Evolutionary conservation across 2,797 vertebrate species (phyloP), one percentile per base, ranked within the genome.

Genomic region (Semaprochilodus insignis): DNA sequence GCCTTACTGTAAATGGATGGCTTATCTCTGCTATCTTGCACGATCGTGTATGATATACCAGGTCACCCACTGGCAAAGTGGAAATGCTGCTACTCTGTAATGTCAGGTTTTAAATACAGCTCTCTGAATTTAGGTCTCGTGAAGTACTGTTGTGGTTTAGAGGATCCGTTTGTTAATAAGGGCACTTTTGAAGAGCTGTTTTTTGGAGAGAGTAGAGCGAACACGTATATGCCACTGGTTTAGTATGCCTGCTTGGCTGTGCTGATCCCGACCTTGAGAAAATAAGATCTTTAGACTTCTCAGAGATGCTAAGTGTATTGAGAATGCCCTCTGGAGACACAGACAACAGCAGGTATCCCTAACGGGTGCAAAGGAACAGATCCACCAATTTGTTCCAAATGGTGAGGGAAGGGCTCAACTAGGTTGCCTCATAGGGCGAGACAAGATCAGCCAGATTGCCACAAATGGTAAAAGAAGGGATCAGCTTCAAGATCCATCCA

Each of bases 1-100:
- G 84, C 77, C 77, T 88, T 88, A 83, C 84, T 78, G 87, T 88
- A 88, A 88, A 86, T 63, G 48, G 17, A 60, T 55, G 27, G 60
- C 75, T 84, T 72, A 86, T 86, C 83, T 81, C 66, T 83, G 77
- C n/a, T 55, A 83, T 85, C 82, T 78, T 57, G 21, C 77, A 36
- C 7, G 48, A 72, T 79, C 27, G 54, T 54, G 67, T 87, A 74
- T 81, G 62, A 80, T 73, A 69, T 69, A 73, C 78, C 57, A 74
- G 73, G 36, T n/a, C 77, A 87, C 59, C 60, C 79, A 81, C 19
- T 51, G 51, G 57, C 67, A 85, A 76, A 78, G 71, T 76, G 60
- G 52, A 78, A 78, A 81, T 27, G 54, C 13, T 44, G 66, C 78
- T 72, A 54, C 80, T 17, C 13, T 51, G 23, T 57, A 75, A 66